Percentiles rank a stretch among this genome's conserved stretches.
These are phyloP conservation scores for Cryptomyrus ogoouensis DNA, from an alignment of 2,113 vertebrate genomes.

Conservation along the genomic window DNA sequence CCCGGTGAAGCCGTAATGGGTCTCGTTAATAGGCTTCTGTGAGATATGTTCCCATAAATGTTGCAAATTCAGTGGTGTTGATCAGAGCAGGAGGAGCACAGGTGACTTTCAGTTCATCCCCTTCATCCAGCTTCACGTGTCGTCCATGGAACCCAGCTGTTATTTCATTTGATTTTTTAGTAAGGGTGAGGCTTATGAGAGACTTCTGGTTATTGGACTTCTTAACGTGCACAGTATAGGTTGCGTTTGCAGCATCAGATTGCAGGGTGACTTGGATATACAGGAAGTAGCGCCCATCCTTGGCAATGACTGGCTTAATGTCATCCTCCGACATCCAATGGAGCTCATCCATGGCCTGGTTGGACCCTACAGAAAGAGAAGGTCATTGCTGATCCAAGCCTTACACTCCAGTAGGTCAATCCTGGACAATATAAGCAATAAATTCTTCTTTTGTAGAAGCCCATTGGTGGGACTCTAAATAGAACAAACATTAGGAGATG, in stretches of 20 bases:
- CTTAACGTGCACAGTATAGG: background rate
- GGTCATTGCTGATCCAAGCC: background rate
- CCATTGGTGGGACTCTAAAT: background rate
- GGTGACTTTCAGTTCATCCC: background rate
- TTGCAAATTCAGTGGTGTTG: constrained; percentile 4
- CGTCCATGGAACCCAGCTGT: constrained; percentile 5
- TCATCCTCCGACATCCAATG: background rate
- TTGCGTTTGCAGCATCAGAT: background rate
- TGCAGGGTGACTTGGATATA: constrained; percentile 20
- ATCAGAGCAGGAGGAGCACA: background rate
- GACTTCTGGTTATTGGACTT: background rate
- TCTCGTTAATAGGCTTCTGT: background rate
- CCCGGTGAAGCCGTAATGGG: background rate
- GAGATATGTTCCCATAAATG: constrained; percentile 1
- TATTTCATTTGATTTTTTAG: background rate
- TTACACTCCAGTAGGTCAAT: background rate
- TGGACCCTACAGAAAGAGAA: background rate
- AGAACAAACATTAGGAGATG: background rate
- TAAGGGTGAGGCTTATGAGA: background rate
- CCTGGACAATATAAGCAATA: background rate
- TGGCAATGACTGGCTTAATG: background rate
- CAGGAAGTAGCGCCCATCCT: constrained; percentile 11
- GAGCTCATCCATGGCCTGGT: background rate
- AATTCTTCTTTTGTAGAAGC: background rate
- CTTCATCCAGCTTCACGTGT: background rate